Conservation (phyloP, 2,797 vertebrate genomes). For the Peromyscus melanophrys region DNA sequence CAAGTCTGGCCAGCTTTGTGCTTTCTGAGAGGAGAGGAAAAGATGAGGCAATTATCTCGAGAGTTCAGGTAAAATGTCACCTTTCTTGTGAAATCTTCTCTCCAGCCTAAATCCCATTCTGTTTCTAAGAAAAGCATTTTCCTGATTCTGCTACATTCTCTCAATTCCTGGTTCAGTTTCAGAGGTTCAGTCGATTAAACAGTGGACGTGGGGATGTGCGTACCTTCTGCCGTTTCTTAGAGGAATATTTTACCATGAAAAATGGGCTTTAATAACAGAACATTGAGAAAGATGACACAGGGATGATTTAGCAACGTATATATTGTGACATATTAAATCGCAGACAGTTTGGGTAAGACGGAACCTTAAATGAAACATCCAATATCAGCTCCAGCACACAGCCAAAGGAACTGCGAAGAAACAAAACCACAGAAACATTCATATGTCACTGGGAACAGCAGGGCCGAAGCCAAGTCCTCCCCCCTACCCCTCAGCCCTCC, state of each 20-base stretch:
- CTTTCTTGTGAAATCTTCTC: conserved; percentile 66
- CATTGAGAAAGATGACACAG: conserved; percentile 80
- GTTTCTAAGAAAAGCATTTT: conserved; percentile 74
- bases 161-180: conserved; percentile 71
- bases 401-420: conserved; percentile 72
- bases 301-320: conserved; percentile 81
- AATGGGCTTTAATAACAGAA: conserved; percentile 85
- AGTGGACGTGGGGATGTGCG: conserved; percentile 25
- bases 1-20: conserved; percentile 3
- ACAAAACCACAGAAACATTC: conserved; percentile 81
- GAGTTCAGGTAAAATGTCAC: conserved; percentile 71
- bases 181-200: conserved; percentile 56
- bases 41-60: conserved; percentile 76
- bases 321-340: conserved; percentile 83
- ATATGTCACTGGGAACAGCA: conserved; percentile 69
- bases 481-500: conserved; percentile 9
- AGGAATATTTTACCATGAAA: conserved; percentile 83
- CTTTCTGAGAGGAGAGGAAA: conserved; percentile 35
- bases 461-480: conserved; percentile 69
- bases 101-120: conserved; percentile 65
- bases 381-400: conserved; percentile 64
- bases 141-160: conserved; percentile 71
- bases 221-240: conserved; percentile 71
- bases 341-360: conserved; percentile 71
- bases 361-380: conserved; percentile 82